Conservation (phyloP, 2,113 vertebrate species). For the Tragelaphus buxtoni region DNA sequence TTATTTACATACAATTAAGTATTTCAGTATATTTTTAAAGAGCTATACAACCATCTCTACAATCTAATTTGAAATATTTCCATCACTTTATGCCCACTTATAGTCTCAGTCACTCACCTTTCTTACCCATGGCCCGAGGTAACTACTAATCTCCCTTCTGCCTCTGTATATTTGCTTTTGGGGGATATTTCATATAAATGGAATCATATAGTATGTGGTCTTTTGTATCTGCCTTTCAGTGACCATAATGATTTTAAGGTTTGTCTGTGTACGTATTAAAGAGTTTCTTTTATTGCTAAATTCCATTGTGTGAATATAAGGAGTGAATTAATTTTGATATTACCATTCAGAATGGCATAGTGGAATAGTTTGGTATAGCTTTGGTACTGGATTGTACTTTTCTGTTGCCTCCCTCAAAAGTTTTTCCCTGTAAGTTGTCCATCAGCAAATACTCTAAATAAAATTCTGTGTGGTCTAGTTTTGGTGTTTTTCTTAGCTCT, state of each 20-base stretch:
- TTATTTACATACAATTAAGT: neutral
- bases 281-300: constrained; percentile 17
- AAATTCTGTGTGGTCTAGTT: neutral
- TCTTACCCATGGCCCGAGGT: neutral
- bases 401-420: neutral
- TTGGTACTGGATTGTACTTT: neutral
- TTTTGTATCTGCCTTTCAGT: neutral
- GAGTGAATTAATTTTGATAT: neutral
- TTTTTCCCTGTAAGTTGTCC: neutral
- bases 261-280: neutral
- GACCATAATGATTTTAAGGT: neutral
- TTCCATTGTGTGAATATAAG: neutral
- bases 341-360: neutral
- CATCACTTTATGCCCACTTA: neutral
- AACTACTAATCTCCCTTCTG: neutral
- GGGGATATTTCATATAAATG: neutral
- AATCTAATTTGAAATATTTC: neutral
- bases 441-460: neutral
- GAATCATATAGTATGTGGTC: neutral
- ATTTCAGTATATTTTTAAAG: neutral
- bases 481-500: neutral
- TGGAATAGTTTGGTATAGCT: neutral
- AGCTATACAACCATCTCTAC: neutral
- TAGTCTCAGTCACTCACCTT: neutral
- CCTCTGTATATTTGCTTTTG: neutral